A percentile compares a stretch with the other conserved stretches of the same genome.
Conservation (phyloP, 1,140 invertebrate genomes). For the Pemphigus obesinymphae region DNA sequence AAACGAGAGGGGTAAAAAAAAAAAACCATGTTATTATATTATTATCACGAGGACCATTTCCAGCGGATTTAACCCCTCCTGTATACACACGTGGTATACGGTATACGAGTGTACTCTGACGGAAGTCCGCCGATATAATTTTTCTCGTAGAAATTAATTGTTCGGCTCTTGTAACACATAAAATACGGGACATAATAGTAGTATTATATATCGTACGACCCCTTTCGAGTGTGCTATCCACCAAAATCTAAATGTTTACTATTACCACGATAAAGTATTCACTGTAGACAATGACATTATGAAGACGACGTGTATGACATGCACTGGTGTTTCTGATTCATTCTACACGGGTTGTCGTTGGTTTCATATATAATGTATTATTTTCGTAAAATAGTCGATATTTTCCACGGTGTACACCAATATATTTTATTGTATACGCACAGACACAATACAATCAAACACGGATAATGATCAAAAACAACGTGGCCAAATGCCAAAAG, state of each 20-base stretch:
- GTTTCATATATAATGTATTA: background rate
- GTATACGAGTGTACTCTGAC: background rate
- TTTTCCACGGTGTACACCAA: background rate
- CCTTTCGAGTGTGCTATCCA: too few relatives aligned
- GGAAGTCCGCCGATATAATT: constrained; percentile 19
- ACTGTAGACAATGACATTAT: background rate
- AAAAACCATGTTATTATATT: constrained; percentile 1
- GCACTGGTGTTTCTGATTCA: background rate
- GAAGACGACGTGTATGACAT: background rate
- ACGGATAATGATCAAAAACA: background rate
- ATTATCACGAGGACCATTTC: constrained; percentile 18
- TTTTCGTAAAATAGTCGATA: background rate
- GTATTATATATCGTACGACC: too few relatives aligned
- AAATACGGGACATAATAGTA: background rate
- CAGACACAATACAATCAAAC: background rate
- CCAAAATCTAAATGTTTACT: background rate
- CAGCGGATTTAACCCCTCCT: background rate
- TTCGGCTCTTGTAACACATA: background rate
- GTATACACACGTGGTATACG: background rate
- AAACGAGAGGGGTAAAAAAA: background rate
- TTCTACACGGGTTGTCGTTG: background rate
- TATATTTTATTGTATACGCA: background rate
- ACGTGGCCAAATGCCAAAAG: background rate
- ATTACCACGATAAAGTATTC: background rate
- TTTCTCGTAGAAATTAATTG: constrained; percentile 7